phyloP scores from a whole-genome alignment of 2,113 vertebrate genomes.

The Podiceps cristatus region DNA sequence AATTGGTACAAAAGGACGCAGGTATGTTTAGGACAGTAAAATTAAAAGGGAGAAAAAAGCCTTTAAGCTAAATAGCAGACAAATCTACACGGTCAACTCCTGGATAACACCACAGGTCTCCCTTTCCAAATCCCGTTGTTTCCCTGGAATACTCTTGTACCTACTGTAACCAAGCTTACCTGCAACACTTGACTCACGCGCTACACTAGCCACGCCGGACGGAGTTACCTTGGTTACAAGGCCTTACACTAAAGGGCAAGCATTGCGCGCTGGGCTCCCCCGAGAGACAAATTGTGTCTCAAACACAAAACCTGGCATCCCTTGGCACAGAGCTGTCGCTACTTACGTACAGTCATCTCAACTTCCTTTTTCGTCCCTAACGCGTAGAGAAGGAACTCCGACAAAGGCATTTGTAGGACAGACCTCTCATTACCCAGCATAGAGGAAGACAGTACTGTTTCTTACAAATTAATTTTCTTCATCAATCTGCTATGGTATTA shows the following conservation, averaged over 20 bases:
- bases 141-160: background rate
- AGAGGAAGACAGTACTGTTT: background rate
- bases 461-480: background rate
- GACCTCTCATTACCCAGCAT: background rate
- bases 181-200: background rate
- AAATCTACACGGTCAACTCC: accelerated
- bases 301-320: accelerated
- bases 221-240: background rate
- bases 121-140: background rate
- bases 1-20: background rate
- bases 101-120: background rate
- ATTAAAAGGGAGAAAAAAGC: background rate
- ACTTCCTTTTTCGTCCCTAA: background rate
- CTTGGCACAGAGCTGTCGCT: accelerated
- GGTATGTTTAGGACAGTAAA: background rate
- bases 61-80: background rate
- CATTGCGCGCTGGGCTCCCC: background rate
- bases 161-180: accelerated
- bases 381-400: background rate
- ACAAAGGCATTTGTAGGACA: background rate
- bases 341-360: accelerated
- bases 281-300: accelerated
- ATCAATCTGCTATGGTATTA: background rate
- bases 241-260: too few species aligned
- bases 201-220: background rate